Evolutionary conservation across 2,797 vertebrate genomes (phyloP).

Genomic region (Chloroceryle inda): DNA sequence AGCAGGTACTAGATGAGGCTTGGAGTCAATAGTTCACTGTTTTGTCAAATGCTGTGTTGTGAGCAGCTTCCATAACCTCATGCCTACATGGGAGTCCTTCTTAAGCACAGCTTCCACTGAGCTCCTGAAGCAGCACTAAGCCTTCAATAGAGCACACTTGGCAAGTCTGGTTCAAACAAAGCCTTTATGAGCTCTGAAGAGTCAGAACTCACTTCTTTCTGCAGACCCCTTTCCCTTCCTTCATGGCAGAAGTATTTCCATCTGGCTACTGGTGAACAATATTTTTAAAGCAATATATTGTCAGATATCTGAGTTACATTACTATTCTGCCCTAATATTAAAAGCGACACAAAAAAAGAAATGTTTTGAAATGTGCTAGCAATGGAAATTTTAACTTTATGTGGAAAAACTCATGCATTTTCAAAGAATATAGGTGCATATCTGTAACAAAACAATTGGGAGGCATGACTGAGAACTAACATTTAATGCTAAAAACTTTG

Average conservation of each 20-base stretch:
- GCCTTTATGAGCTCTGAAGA: neutral
- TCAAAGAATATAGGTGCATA: neutral
- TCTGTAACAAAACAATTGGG: neutral
- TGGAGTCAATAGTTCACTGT: neutral
- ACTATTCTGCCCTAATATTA: neutral
- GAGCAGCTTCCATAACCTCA: constrained; percentile 9
- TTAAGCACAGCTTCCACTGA: neutral
- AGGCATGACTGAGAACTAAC: neutral
- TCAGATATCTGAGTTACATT: neutral
- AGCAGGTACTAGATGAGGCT: neutral
- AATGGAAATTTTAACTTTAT: neutral
- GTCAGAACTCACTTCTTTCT: constrained; percentile 21
- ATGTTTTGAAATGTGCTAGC: neutral
- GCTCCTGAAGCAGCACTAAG: neutral
- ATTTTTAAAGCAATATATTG: neutral
- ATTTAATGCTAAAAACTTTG: constrained; percentile 4
- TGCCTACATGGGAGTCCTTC: neutral
- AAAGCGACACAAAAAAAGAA: neutral
- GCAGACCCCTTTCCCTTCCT: neutral
- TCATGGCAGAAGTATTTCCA: neutral
- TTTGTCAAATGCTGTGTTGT: neutral
- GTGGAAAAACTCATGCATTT: neutral
- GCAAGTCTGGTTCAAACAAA: neutral
- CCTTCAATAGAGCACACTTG: neutral
- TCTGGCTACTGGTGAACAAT: neutral